Evolutionary conservation across 2,797 vertebrate genomes (phyloP).

Genomic region (Jordanella pulchra): DNA sequence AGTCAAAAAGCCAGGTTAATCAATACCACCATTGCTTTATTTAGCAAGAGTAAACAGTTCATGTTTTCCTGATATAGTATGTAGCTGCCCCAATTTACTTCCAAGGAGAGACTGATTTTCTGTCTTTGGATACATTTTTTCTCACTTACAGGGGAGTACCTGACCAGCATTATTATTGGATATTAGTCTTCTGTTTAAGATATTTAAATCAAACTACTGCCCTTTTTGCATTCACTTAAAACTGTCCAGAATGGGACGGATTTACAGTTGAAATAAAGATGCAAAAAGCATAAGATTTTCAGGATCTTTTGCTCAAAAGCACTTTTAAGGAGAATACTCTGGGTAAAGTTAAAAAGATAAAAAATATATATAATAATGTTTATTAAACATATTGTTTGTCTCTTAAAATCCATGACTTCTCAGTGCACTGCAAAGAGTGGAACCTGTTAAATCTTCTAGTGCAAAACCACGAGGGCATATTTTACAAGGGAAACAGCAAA

Average conservation of each 20-base stretch:
- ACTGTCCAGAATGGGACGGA: neutral
- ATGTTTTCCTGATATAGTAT: neutral
- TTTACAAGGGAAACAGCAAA: neutral
- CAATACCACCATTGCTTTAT: neutral
- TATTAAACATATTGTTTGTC: neutral
- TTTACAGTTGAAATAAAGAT: neutral
- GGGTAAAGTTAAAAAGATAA: neutral
- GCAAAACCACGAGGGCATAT: constrained; percentile 5
- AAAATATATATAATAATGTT: neutral
- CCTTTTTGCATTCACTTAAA: neutral
- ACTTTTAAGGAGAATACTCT: neutral
- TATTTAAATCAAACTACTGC: neutral
- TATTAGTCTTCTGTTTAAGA: neutral
- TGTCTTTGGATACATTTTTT: neutral
- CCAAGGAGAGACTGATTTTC: neutral
- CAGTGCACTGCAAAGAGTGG: neutral
- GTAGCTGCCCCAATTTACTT: neutral
- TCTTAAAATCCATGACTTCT: neutral
- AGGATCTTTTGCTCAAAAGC: neutral
- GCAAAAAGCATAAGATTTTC: neutral
- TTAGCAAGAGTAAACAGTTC: neutral
- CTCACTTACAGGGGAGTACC: neutral
- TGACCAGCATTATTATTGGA: neutral
- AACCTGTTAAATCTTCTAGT: neutral
- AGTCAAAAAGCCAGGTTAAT: neutral